Percentiles rank a stretch among this genome's conserved stretches.
These are phyloP conservation scores for Otolemur crassicaudatus DNA, from an alignment of 2,797 vertebrate genomes.

Conservation along the genomic window DNA sequence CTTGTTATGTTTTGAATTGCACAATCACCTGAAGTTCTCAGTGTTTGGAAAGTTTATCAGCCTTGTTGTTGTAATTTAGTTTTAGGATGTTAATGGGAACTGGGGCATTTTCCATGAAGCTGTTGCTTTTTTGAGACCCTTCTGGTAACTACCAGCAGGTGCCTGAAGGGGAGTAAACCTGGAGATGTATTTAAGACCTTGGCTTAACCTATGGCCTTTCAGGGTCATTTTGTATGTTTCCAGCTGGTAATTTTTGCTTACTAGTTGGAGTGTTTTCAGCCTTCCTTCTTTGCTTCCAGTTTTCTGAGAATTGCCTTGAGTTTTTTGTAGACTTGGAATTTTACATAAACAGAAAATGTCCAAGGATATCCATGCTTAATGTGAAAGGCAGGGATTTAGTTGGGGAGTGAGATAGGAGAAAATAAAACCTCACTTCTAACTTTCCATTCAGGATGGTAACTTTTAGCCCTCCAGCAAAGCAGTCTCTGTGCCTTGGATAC, in stretches of 20 bases:
- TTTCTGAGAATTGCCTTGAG: constrained; percentile 53
- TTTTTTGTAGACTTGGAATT: constrained; percentile 56
- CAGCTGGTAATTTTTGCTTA: constrained; percentile 62
- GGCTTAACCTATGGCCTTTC: constrained; percentile 37
- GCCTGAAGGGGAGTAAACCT: neutral
- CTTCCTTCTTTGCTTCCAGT: constrained; percentile 50
- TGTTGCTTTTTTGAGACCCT: constrained; percentile 27
- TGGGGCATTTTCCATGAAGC: neutral
- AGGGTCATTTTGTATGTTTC: constrained; percentile 36
- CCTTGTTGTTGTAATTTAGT: neutral
- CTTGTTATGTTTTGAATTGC: neutral
- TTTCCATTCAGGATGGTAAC: neutral
- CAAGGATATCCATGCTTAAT: neutral
- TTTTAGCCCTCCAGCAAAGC: neutral
- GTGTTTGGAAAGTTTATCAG: neutral
- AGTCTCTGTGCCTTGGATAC: neutral
- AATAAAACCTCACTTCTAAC: constrained; percentile 24
- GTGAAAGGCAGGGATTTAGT: neutral
- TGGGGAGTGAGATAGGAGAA: neutral
- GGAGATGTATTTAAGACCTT: neutral
- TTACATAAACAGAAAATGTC: constrained; percentile 60
- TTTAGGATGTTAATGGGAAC: constrained; percentile 32
- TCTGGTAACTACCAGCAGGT: neutral
- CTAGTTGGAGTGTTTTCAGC: constrained; percentile 58
- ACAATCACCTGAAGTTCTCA: neutral